Conservation (phyloP, 2,888 invertebrate species). For the Thera obeliscata region DNA sequence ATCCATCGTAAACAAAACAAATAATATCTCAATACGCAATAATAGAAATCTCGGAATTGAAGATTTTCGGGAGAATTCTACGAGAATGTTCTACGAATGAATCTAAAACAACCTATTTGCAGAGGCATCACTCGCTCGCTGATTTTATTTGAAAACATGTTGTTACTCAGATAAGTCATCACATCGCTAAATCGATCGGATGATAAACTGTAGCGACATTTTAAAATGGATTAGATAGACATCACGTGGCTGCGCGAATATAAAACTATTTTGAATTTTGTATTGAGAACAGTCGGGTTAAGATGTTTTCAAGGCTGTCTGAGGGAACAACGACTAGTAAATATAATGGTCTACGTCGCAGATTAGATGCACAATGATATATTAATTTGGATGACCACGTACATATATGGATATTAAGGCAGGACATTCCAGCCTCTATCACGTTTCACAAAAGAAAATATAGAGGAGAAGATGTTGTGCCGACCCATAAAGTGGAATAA, state of each 20-base stretch:
- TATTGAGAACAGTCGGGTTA: conserved; percentile 54
- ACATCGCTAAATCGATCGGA: conserved; percentile 32
- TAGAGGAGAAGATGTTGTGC: no score
- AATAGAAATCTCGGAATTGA: background rate
- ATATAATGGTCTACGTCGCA: conserved; percentile 42
- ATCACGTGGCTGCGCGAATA: conserved; percentile 41
- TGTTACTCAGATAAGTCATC: conserved; percentile 40
- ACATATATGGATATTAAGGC: background rate
- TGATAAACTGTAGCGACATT: conserved; percentile 42
- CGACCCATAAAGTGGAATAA: no score
- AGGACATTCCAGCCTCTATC: background rate
- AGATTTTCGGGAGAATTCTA: background rate
- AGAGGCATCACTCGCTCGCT: background rate
- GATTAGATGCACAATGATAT: conserved; percentile 30
- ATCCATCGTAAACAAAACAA: conserved; percentile 46
- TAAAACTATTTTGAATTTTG: conserved; percentile 49
- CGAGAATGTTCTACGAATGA: background rate
- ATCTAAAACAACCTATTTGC: background rate
- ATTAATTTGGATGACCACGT: background rate
- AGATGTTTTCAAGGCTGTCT: conserved; percentile 56
- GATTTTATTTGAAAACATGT: conserved; percentile 24
- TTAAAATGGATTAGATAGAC: conserved; percentile 47
- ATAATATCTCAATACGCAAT: background rate
- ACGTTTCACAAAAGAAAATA: no score
- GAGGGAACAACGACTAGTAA: conserved; percentile 47